A percentile compares a stretch with the other conserved stretches of the same genome.
Conservation (phyloP, 2,888 invertebrate species). For the Pinctada fucata region DNA sequence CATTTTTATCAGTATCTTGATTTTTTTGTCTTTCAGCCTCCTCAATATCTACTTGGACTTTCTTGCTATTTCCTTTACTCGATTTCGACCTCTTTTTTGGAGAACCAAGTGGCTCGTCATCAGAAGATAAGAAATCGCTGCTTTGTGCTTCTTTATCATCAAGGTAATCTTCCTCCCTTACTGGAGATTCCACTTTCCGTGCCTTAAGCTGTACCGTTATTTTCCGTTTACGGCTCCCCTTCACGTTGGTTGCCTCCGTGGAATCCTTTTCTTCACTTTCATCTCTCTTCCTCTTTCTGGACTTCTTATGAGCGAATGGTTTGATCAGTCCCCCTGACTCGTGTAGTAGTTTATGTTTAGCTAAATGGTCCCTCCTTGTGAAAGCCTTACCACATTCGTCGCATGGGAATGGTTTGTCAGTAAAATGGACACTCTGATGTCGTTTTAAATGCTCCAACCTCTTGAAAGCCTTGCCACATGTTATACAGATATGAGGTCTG, state of each 20-base stretch:
- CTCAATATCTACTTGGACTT: too few relatives aligned
- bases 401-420: slow-evolving; percentile 56
- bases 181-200: neutral
- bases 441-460: slow-evolving; percentile 57
- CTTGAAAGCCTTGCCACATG: slow-evolving; percentile 54
- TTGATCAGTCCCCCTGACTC: slow-evolving; percentile 16
- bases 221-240: slow-evolving; percentile 10
- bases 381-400: slow-evolving; percentile 49
- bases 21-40: too few relatives aligned
- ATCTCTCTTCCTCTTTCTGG: neutral
- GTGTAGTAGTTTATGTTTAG: slow-evolving; percentile 55
- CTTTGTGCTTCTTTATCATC: slow-evolving; percentile 16
- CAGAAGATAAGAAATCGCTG: slow-evolving; percentile 20
- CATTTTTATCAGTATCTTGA: too few relatives aligned
- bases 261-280: neutral
- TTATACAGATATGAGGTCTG: slow-evolving; percentile 49
- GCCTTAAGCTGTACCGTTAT: slow-evolving; percentile 20
- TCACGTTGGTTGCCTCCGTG: slow-evolving; percentile 13
- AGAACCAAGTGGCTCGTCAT: slow-evolving; percentile 16
- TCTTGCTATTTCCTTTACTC: too few relatives aligned
- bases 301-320: slow-evolving; percentile 29
- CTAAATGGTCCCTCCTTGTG: slow-evolving; percentile 53
- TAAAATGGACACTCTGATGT: slow-evolving; percentile 54
- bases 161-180: slow-evolving; percentile 13
- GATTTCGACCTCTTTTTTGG: too few relatives aligned